Evolutionary conservation across 2,797 vertebrate genomes (phyloP), one percentile per base, ranked within the genome.

Genomic region (Sebastes steindachneri): DNA sequence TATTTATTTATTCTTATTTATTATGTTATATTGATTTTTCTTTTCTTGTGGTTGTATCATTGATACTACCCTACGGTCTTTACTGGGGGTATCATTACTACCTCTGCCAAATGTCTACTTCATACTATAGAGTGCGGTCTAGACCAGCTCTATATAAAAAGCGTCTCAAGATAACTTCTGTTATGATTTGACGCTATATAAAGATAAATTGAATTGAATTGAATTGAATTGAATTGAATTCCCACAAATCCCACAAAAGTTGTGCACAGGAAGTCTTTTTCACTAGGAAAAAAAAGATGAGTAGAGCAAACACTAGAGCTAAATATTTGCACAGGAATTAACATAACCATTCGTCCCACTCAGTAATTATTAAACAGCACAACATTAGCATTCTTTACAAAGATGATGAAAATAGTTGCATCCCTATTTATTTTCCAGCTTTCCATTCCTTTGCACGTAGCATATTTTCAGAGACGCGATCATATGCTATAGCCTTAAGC

Each of bases 251-350:
- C 33, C 33, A 35, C 10, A 3, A 35, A 19, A 26, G 53, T 35
- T 2, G 12, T 5, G 9, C 29, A 66, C 12, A 5, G 7, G 1
- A 58, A 21, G 31, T 3, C 9, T 17, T n/a, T 29, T 48, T 68
- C 17, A 53, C 12, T 33, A 1, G 6, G 4, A 21, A 26, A 41
- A 62, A 65, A 51, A 33, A 26, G 74, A 53, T n/a, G 15, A 63
- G 31, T n/a, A 14, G 3, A 73, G 29, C 48, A 51, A 79, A 84
- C 37, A 67, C 28, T 21, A 31, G 31, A 71, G 37, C 62, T 58
- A 77, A 81, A 82, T 67, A 80, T 79, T 64, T 80, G 33, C 78
- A 63, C 12, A 71, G 31, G 65, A 74, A 84, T 73, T 48, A 51
- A 37, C 28, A 45, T 45, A 65, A 48, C 21, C 3, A 21, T 41